These are phyloP conservation scores for Choreutis nemorana DNA, from an alignment of 2,888 invertebrate genomes.

Conservation along the genomic window DNA sequence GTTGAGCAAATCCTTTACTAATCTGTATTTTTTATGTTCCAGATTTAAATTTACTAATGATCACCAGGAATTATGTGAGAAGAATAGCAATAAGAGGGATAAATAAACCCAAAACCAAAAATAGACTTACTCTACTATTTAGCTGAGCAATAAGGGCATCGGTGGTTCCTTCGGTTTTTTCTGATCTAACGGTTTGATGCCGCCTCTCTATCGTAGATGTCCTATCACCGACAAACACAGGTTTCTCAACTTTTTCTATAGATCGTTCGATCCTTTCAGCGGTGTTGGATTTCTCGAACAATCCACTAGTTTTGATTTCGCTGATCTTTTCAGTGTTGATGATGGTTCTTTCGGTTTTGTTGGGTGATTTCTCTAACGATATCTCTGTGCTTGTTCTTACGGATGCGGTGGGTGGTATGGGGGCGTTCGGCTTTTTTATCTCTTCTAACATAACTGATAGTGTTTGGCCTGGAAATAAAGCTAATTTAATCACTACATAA, in stretches of 20 bases:
- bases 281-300: slow-evolving; percentile 22
- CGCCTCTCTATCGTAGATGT: slow-evolving; percentile 35
- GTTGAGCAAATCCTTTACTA: too few species aligned
- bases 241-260: slow-evolving; percentile 18
- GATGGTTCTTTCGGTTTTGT: slow-evolving; percentile 18
- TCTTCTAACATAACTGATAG: slow-evolving; percentile 49
- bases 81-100: too few species aligned
- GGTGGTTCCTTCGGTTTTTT: slow-evolving; percentile 27
- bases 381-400: slow-evolving; percentile 18
- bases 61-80: too few species aligned
- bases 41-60: too few species aligned
- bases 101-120: neutral
- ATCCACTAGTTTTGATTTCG: neutral
- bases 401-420: slow-evolving; percentile 25
- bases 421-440: slow-evolving; percentile 40
- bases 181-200: slow-evolving; percentile 17
- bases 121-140: slow-evolving; percentile 48
- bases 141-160: slow-evolving; percentile 52
- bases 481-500: too few species aligned
- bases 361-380: slow-evolving; percentile 19
- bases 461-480: slow-evolving; percentile 54
- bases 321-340: slow-evolving; percentile 1
- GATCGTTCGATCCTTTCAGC: slow-evolving; percentile 27
- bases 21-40: too few species aligned
- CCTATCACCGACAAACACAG: slow-evolving; percentile 12